A percentile compares a stretch with the other conserved stretches of the same genome.
Evolutionary conservation across 2,113 vertebrate species (phyloP).

Genomic region (Phoenicopterus ruber): DNA sequence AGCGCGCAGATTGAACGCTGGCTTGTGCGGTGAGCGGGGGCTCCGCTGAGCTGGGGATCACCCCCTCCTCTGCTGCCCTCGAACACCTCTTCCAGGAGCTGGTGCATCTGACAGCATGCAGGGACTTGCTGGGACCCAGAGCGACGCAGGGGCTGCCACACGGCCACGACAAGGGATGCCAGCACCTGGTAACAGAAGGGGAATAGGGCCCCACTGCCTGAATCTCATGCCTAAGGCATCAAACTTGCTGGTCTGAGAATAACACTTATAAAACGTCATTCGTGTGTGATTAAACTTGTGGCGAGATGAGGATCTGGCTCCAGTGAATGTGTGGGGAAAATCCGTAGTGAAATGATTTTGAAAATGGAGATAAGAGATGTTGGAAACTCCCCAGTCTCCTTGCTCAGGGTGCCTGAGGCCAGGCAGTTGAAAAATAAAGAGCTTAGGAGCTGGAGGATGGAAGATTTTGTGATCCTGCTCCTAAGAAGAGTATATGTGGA

Average conservation of each 20-base stretch:
- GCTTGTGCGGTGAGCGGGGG: neutral
- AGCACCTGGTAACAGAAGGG: neutral
- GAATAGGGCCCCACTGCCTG: neutral
- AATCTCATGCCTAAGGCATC: neutral
- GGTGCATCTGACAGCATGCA: accelerated
- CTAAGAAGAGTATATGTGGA: neutral
- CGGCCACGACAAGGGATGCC: accelerated
- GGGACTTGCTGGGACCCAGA: neutral
- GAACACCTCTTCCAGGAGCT: neutral
- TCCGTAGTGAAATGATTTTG: neutral
- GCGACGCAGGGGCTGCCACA: neutral
- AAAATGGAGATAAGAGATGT: neutral
- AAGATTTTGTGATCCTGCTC: neutral
- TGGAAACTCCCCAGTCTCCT: neutral
- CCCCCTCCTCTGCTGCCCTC: neutral
- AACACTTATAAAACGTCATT: neutral
- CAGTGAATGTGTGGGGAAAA: neutral
- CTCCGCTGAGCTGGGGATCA: neutral
- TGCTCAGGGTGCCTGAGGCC: neutral
- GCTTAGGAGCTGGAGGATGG: neutral
- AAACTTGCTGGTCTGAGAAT: neutral
- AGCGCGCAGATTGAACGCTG: accelerated
- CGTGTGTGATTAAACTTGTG: neutral
- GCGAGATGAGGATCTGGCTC: neutral
- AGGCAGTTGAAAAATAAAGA: neutral